Percentiles rank a stretch among this genome's conserved stretches.
These are phyloP conservation scores for Struthio camelus DNA, from an alignment of 2,113 vertebrate genomes.

Conservation along the genomic window DNA sequence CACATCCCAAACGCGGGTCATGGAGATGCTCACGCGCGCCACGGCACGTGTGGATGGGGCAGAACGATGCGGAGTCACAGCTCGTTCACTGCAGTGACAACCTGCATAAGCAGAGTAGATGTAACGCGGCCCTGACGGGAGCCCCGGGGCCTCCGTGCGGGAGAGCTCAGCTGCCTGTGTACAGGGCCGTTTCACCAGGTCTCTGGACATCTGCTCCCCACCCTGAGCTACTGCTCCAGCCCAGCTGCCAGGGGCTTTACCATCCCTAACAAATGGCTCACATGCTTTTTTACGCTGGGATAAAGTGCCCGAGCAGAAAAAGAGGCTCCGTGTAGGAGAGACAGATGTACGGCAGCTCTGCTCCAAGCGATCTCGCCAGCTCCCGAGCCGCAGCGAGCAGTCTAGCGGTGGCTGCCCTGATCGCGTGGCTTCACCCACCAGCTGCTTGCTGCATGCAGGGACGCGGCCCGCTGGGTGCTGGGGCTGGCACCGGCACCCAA, in stretches of 20 bases:
- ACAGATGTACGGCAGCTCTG: rapidly evolving
- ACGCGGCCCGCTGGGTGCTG: rapidly evolving
- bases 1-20: rapidly evolving
- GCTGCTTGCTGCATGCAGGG: rapidly evolving
- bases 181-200: background rate
- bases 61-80: rapidly evolving
- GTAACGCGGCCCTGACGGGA: rapidly evolving
- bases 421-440: rapidly evolving
- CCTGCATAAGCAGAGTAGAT: background rate
- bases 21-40: rapidly evolving
- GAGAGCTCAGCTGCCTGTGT: background rate
- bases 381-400: background rate
- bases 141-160: rapidly evolving
- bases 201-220: background rate
- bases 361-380: background rate
- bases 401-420: background rate
- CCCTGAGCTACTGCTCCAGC: background rate
- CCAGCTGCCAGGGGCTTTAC: background rate
- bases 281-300: background rate
- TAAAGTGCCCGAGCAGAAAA: background rate
- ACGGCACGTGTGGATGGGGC: background rate
- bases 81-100: background rate
- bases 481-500: rapidly evolving
- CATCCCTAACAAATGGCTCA: background rate
- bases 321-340: background rate